Conservation (phyloP, 2,888 invertebrate genomes). For the Eulithis testata region DNA sequence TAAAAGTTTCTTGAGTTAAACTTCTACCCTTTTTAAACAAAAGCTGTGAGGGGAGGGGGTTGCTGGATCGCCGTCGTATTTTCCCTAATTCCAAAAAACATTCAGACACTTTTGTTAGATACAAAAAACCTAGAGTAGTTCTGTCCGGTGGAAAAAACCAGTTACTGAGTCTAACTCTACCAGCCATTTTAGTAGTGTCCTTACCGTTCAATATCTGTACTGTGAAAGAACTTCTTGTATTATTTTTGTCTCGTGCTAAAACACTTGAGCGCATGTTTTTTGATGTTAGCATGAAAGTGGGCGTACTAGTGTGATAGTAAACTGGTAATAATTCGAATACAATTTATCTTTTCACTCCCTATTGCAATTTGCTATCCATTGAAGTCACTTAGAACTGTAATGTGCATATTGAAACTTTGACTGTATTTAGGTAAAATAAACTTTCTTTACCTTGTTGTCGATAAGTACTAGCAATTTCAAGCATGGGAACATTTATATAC, state of each 20-base stretch:
- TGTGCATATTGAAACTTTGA: neutral
- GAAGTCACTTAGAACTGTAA: constrained; percentile 20
- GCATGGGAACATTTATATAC: neutral
- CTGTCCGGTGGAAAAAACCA: no score
- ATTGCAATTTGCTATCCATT: constrained; percentile 12
- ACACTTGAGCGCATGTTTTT: constrained; percentile 47
- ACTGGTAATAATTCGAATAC: constrained; percentile 2
- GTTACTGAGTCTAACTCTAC: no score
- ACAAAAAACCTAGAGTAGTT: no score
- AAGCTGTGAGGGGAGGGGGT: no score
- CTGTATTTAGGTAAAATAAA: no score
- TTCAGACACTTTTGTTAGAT: no score
- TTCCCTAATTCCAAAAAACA: no score
- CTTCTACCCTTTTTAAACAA: no score
- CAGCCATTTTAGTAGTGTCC: neutral
- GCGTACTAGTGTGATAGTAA: constrained; percentile 35
- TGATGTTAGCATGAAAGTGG: constrained; percentile 38
- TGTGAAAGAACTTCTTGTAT: constrained; percentile 47
- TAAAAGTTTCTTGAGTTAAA: no score
- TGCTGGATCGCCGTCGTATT: no score
- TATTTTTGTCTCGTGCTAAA: constrained; percentile 71
- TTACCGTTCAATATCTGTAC: constrained; percentile 13
- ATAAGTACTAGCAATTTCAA: neutral
- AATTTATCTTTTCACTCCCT: neutral
- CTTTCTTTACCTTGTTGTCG: neutral